Percentiles rank a stretch among this genome's conserved stretches.
Conservation (phyloP, 2,797 vertebrate species). For the Sebastes flavidus region DNA sequence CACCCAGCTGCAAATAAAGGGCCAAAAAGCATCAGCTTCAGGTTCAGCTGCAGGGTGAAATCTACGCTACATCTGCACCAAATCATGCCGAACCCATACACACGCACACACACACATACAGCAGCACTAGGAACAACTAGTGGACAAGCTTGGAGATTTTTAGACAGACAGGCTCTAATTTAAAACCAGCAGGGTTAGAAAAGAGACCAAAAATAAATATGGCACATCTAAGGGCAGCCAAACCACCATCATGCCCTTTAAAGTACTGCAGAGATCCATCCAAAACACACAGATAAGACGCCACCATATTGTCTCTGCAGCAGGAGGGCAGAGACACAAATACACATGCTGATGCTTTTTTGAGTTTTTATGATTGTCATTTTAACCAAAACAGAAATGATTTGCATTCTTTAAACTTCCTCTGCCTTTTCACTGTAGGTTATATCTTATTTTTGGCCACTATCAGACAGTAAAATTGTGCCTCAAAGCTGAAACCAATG, state of each 20-base stretch:
- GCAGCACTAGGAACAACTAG: slow-evolving; percentile 9
- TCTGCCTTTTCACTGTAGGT: no score
- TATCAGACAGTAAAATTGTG: background rate
- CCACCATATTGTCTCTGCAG: background rate
- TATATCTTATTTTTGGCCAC: background rate
- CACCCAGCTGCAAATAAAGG: slow-evolving; percentile 40
- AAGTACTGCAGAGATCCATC: slow-evolving; percentile 27
- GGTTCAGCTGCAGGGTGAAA: slow-evolving; percentile 60
- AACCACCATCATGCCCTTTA: slow-evolving; percentile 55
- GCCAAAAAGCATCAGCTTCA: slow-evolving; percentile 26
- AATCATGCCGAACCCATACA: slow-evolving; percentile 62
- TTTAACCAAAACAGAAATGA: background rate
- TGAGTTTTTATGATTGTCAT: background rate
- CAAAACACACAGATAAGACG: slow-evolving; percentile 46
- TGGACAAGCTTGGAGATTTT: slow-evolving; percentile 60
- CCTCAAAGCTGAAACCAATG: background rate
- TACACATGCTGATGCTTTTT: background rate
- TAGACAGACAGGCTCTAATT: slow-evolving; percentile 69
- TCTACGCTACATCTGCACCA: slow-evolving; percentile 64
- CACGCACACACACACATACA: background rate
- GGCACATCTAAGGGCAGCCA: slow-evolving; percentile 57
- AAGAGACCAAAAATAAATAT: slow-evolving; percentile 71
- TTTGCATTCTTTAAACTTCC: background rate
- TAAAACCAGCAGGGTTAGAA: slow-evolving; percentile 67
- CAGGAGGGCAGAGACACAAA: background rate